Evolutionary conservation across 1,140 invertebrate species (phyloP).

Genomic region (Eciton burchellii): DNA sequence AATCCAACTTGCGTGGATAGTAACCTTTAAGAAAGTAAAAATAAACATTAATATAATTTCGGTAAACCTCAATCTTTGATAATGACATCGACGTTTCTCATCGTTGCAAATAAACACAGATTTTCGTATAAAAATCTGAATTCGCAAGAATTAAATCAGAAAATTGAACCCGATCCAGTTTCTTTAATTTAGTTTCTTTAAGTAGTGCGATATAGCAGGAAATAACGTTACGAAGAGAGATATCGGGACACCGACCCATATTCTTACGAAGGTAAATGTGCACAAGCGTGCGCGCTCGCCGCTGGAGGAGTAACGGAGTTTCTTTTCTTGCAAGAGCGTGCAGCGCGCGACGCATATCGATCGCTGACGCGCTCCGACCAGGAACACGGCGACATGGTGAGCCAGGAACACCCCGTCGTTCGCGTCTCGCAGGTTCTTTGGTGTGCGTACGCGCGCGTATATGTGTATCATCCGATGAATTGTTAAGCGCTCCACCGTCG

Average conservation of each 20-base stretch:
- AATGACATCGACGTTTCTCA: neutral
- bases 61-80: neutral
- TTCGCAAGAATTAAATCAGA: too few relatives aligned
- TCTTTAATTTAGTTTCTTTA: too few relatives aligned
- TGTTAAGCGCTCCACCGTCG: constrained; percentile 49
- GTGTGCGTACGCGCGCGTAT: neutral
- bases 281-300: neutral
- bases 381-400: constrained; percentile 48
- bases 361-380: constrained; percentile 40
- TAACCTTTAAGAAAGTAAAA: too few relatives aligned
- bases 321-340: constrained; percentile 46
- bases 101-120: neutral
- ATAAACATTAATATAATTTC: neutral
- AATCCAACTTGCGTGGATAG: neutral
- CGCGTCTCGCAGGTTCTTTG: neutral
- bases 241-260: constrained; percentile 24
- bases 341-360: constrained; percentile 48
- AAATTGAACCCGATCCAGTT: too few relatives aligned
- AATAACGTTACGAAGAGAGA: neutral
- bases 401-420: constrained; percentile 39
- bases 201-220: constrained; percentile 1
- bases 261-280: neutral
- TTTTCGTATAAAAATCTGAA: neutral
- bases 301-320: constrained; percentile 12
- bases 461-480: constrained; percentile 45